Evolutionary conservation across 35 echinoderm and acorn worm genomes (phyloP).

Genomic region (Ptychodera flava): DNA sequence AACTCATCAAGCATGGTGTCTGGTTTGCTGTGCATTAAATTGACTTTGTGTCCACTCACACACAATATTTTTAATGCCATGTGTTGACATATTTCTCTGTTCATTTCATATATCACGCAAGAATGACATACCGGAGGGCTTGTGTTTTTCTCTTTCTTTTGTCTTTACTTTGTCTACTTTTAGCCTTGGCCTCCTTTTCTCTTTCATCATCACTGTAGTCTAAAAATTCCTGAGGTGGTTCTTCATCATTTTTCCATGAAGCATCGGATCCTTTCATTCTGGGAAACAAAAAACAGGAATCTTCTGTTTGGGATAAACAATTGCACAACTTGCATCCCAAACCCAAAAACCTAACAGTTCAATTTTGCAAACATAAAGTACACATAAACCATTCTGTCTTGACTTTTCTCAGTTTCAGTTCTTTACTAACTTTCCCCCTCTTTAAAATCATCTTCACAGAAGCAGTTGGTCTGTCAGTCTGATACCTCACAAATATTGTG

Average conservation of each 20-base stretch:
- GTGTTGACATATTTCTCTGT: not conserved
- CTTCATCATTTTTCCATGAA: conserved; percentile 89
- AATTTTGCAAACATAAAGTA: too few species aligned
- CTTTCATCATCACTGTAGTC: conserved; percentile 93
- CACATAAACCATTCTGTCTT: too few species aligned
- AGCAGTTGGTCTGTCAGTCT: too few species aligned
- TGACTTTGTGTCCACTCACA: not conserved
- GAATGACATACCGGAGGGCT: not conserved
- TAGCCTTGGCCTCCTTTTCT: conserved; percentile 52
- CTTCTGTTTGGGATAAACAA: too few species aligned
- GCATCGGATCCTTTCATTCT: conserved; percentile 87
- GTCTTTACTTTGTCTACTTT: conserved; percentile 18
- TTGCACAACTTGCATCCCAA: too few species aligned
- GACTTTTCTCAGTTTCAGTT: too few species aligned
- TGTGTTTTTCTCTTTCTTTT: not conserved
- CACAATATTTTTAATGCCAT: not conserved
- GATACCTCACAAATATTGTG: too few species aligned
- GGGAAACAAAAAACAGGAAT: conserved; percentile 12
- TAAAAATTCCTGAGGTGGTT: conserved; percentile 51
- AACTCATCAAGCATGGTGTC: not conserved
- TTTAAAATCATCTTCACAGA: too few species aligned
- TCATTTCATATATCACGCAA: not conserved
- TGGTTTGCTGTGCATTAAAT: not conserved
- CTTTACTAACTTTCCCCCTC: too few species aligned
- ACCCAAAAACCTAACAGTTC: too few species aligned